Percentiles rank a stretch among this genome's conserved stretches.
Conservation (phyloP, 1,140 invertebrate species). For the Drosophila miranda region DNA sequence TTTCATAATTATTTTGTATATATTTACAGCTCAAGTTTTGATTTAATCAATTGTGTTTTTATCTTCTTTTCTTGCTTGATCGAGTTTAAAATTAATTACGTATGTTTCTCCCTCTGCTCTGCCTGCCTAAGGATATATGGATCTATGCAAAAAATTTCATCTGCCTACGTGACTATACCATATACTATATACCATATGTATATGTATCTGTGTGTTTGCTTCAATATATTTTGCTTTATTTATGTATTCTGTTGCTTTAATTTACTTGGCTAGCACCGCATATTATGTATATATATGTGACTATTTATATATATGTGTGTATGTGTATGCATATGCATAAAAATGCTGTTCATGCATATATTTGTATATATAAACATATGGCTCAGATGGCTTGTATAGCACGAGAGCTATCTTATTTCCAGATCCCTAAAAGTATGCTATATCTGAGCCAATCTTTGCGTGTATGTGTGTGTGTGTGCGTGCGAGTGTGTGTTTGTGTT, state of each 20-base stretch:
- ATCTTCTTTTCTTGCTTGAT: slow-evolving; percentile 17
- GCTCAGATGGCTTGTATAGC: slow-evolving; percentile 2
- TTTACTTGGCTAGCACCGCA: slow-evolving; percentile 71
- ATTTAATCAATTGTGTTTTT: slow-evolving; percentile 18
- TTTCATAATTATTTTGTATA: slow-evolving; percentile 7
- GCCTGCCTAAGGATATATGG: slow-evolving; percentile 9
- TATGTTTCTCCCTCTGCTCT: slow-evolving; percentile 33
- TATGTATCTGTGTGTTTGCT: slow-evolving; percentile 23
- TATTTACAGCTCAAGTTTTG: slow-evolving; percentile 47
- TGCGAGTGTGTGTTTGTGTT: slow-evolving; percentile 6
- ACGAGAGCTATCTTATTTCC: not conserved
- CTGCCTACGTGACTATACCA: slow-evolving; percentile 45
- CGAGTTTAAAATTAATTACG: slow-evolving; percentile 75
- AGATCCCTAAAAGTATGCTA: slow-evolving; percentile 30
- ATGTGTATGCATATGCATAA: slow-evolving; percentile 41
- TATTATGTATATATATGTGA: slow-evolving; percentile 56
- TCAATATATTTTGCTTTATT: not conserved
- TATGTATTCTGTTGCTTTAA: too few relatives aligned
- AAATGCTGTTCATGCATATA: slow-evolving; percentile 34
- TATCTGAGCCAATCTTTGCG: slow-evolving; percentile 10
- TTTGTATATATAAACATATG: slow-evolving; percentile 1
- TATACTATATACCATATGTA: slow-evolving; percentile 20
- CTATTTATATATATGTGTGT: slow-evolving; percentile 24
- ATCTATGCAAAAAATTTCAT: slow-evolving; percentile 69
- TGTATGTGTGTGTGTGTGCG: slow-evolving; percentile 6